Conservation (phyloP, 2,797 vertebrate genomes). For the Rousettus madagascariensis region DNA sequence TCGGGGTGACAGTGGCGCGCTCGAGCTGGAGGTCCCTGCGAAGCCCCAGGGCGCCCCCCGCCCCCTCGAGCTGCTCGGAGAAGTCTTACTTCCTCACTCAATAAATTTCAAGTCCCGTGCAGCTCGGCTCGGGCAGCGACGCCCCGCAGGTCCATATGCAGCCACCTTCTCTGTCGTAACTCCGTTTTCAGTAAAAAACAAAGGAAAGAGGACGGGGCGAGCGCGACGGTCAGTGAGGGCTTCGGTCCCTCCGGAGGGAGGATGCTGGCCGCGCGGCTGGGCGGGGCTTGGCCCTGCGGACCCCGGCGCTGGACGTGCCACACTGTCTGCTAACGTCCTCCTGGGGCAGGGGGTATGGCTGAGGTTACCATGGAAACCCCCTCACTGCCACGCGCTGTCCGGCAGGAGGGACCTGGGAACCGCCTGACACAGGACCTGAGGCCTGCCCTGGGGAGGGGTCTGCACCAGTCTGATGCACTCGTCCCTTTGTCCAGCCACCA, state of each 20-base stretch:
- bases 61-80: neutral
- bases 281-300: neutral
- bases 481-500: neutral
- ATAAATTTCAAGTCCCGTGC: neutral
- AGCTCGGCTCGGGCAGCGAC: neutral
- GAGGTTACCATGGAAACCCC: neutral
- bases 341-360: neutral
- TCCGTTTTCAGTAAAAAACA: neutral
- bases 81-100: neutral
- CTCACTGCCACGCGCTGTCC: neutral
- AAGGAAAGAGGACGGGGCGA: neutral
- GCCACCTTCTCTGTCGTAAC: neutral
- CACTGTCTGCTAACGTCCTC: neutral
- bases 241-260: neutral
- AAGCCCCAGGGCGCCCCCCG: neutral
- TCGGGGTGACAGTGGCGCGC: neutral
- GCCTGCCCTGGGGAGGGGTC: neutral
- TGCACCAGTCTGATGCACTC: neutral
- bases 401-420: neutral
- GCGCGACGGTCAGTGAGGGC: no score
- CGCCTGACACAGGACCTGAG: neutral
- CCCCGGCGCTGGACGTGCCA: neutral
- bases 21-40: neutral
- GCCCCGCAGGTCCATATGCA: neutral
- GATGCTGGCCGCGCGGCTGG: neutral